Conservation (phyloP, 64 coral and sea anemone species). For the Montipora sp. region DNA sequence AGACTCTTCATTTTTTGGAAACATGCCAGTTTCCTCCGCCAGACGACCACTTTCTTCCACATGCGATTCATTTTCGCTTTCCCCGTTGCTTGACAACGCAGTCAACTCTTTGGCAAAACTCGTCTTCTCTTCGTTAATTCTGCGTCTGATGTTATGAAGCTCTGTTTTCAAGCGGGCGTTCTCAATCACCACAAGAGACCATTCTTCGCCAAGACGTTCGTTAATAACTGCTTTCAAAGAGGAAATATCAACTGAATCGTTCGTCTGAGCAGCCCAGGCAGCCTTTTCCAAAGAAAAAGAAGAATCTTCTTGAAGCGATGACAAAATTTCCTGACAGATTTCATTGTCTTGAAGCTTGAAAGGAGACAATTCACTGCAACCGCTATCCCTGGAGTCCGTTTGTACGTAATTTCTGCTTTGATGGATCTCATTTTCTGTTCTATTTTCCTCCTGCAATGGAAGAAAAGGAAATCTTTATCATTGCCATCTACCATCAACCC, state of each 20-base stretch:
- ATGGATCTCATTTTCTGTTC: not conserved
- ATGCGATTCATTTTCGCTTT: not conserved
- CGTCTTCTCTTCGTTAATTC: constrained; percentile 30
- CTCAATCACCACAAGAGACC: constrained; percentile 45
- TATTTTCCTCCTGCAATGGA: constrained; percentile 8
- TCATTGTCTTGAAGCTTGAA: not conserved
- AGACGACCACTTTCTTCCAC: not conserved
- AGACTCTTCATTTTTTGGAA: not conserved
- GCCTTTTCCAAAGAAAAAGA: constrained; percentile 29
- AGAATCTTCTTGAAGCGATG: not conserved
- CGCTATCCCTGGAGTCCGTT: not conserved
- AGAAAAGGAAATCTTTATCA: too few species aligned
- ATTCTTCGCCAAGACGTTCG: constrained; percentile 55
- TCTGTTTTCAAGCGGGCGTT: constrained; percentile 48
- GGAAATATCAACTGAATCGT: constrained; percentile 24
- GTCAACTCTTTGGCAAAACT: constrained; percentile 46
- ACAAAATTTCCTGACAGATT: not conserved
- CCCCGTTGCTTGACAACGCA: not conserved
- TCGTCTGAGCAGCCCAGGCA: not conserved
- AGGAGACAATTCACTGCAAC: not conserved
- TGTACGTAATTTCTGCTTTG: not conserved
- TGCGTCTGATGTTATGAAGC: constrained; percentile 17
- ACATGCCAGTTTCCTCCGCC: not conserved
- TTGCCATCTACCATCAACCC: too few species aligned
- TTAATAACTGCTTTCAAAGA: constrained; percentile 49